These are phyloP conservation scores for Phaenicophaeus curvirostris DNA, from an alignment of 2,797 vertebrate genomes.

Conservation along the genomic window DNA sequence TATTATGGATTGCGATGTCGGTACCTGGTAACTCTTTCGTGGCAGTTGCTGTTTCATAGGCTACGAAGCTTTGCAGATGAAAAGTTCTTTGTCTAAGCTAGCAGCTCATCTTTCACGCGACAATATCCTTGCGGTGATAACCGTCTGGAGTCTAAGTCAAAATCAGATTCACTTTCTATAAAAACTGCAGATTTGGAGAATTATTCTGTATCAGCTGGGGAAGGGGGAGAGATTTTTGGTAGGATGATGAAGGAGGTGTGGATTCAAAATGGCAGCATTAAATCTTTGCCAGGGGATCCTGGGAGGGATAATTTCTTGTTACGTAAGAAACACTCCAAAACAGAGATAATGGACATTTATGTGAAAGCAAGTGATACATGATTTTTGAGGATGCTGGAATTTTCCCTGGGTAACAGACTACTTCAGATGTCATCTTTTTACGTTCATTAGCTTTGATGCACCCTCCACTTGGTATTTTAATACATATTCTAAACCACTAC, in stretches of 20 bases:
- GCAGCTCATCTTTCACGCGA: conserved; percentile 28
- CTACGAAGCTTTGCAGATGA: conserved; percentile 40
- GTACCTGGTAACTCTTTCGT: conserved; percentile 15
- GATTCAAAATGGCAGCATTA: conserved; percentile 30
- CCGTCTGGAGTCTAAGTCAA: conserved; percentile 34
- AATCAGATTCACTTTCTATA: conserved; percentile 24
- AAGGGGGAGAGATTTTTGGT: conserved; percentile 8
- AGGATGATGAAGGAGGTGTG: not conserved
- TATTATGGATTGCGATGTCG: not conserved
- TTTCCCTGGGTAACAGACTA: not conserved
- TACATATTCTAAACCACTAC: not conserved
- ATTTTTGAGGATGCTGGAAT: conserved; percentile 16
- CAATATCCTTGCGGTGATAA: conserved; percentile 24
- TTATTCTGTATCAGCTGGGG: not conserved
- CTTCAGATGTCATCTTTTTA: not conserved
- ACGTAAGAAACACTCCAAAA: not conserved
- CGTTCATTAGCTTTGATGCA: conserved; percentile 36
- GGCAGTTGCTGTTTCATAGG: conserved; percentile 33
- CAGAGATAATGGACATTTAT: not conserved
- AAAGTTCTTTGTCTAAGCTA: conserved; percentile 46
- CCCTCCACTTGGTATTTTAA: conserved; percentile 8
- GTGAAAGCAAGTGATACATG: conserved; percentile 2
- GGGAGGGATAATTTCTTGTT: not conserved
- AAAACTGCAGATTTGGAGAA: conserved; percentile 40
- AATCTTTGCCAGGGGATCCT: conserved; percentile 41